These are phyloP conservation scores for Apamea monoglypha DNA, from an alignment of 2,888 invertebrate species.

Conservation along the genomic window DNA sequence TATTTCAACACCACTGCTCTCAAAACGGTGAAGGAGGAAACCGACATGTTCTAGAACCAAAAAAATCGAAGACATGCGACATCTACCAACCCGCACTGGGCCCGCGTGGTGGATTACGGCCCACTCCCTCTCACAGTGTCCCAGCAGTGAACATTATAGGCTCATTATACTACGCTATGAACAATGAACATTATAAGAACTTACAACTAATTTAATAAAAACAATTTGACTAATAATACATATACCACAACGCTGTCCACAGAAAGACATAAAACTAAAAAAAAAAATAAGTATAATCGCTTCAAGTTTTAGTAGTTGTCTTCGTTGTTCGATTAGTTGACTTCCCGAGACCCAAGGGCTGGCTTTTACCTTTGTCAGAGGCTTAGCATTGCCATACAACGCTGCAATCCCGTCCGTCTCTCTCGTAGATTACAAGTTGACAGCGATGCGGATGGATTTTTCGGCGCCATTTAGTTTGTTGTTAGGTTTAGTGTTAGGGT, in stretches of 20 bases:
- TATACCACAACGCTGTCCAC: not conserved
- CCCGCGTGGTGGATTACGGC: too few relatives aligned
- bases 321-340: too few relatives aligned
- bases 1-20: too few relatives aligned
- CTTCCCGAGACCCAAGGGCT: not conserved
- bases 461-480: not conserved
- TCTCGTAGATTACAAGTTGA: not conserved
- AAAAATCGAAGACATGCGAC: too few relatives aligned
- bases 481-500: not conserved
- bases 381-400: not conserved
- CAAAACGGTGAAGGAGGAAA: too few relatives aligned
- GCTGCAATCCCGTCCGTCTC: not conserved
- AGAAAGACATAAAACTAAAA: not conserved
- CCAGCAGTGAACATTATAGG: too few relatives aligned
- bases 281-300: too few relatives aligned
- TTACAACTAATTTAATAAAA: not conserved
- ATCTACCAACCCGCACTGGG: too few relatives aligned
- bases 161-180: too few relatives aligned
- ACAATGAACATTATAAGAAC: not conserved
- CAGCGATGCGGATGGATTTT: not conserved
- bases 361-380: not conserved
- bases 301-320: too few relatives aligned
- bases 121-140: too few relatives aligned
- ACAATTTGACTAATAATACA: not conserved
- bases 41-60: too few relatives aligned